Conservation (phyloP, 2,113 vertebrate species). For the Oxygymnocypris stewartii region DNA sequence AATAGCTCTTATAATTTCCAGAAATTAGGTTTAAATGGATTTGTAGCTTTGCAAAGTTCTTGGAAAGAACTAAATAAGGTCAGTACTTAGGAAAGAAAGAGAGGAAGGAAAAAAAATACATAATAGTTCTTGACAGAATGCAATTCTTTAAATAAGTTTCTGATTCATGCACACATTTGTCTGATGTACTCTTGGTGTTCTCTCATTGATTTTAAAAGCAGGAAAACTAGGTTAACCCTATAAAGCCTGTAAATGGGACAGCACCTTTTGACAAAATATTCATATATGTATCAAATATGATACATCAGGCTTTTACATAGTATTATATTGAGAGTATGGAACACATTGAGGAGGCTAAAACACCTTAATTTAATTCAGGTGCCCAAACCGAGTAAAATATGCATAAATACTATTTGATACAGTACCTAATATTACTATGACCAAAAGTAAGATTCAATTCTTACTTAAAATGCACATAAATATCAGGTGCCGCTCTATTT, state of each 20-base stretch:
- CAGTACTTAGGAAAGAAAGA: not conserved
- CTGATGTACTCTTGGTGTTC: not conserved
- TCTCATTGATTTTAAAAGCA: not conserved
- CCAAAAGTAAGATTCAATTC: not conserved
- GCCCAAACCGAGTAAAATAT: not conserved
- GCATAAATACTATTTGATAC: not conserved
- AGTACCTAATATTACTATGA: not conserved
- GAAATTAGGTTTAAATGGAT: constrained; percentile 1
- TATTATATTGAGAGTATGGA: not conserved
- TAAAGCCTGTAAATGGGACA: too few species aligned
- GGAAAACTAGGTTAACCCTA: not conserved
- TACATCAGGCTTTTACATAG: not conserved
- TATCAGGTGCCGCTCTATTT: not conserved
- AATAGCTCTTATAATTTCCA: not conserved
- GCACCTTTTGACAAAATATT: not conserved
- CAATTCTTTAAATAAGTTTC: not conserved
- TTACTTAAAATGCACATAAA: not conserved
- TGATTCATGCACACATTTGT: not conserved
- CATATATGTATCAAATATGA: not conserved
- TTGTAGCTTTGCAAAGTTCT: not conserved
- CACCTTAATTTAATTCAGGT: not conserved
- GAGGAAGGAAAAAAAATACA: not conserved
- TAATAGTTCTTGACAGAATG: not conserved
- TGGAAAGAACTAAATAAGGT: not conserved
- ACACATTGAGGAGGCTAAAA: not conserved